Evolutionary conservation across 2,888 invertebrate genomes (phyloP).

Genomic region (Xanthorhoe spadicearia): DNA sequence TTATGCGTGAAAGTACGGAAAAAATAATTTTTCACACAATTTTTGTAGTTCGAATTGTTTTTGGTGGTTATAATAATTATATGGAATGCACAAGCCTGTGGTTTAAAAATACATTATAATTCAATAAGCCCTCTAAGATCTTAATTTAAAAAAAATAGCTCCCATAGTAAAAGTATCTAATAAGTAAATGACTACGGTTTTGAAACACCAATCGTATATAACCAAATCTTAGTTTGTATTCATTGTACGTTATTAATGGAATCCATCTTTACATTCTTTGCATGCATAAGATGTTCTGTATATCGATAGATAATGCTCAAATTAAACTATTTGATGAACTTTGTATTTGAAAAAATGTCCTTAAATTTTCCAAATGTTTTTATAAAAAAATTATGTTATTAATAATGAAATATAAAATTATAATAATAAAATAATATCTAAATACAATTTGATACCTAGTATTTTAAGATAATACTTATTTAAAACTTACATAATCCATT

Average conservation of each 20-base stretch:
- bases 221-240: neutral
- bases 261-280: neutral
- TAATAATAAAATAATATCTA: neutral
- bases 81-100: no score
- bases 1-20: no score
- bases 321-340: neutral
- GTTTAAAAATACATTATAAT: no score
- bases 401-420: no score
- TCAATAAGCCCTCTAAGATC: no score
- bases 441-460: conserved; percentile 1
- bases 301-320: neutral
- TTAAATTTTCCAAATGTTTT: neutral
- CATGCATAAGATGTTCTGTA: neutral
- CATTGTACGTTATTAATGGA: neutral
- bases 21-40: no score
- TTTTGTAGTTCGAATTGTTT: no score
- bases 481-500: neutral
- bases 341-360: neutral
- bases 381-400: no score
- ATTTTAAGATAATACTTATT: neutral
- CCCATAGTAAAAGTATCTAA: no score
- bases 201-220: neutral
- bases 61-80: no score
- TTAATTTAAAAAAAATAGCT: no score
- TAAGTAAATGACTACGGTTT: neutral